Percentiles rank a stretch among this genome's conserved stretches.
Conservation (phyloP, 2,113 vertebrate genomes). For the Campylomormyrus numenius region DNA sequence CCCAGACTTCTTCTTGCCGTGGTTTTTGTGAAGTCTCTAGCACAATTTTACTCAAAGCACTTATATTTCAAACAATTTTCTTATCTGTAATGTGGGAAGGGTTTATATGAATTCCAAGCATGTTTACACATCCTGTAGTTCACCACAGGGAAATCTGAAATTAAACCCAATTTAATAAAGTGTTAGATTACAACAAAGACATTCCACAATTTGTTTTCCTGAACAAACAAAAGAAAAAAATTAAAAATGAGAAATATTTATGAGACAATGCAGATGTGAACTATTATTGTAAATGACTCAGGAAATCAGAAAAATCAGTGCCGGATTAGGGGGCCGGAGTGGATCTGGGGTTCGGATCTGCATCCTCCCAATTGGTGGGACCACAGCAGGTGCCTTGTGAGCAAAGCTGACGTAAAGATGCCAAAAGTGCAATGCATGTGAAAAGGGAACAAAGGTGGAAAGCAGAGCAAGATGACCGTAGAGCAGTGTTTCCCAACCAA, state of each 20-base stretch:
- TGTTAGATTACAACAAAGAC: not conserved
- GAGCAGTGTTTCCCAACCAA: not conserved
- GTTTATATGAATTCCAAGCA: not conserved
- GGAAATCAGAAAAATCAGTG: not conserved
- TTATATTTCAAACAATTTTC: not conserved
- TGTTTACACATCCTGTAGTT: not conserved
- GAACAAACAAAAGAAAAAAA: not conserved
- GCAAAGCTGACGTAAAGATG: not conserved
- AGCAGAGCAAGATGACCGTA: not conserved
- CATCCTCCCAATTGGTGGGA: not conserved
- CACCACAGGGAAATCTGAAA: not conserved
- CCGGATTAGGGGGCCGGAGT: not conserved
- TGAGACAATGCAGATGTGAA: not conserved
- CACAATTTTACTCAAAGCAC: not conserved
- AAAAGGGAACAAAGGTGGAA: not conserved
- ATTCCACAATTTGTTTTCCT: not conserved
- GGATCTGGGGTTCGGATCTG: not conserved
- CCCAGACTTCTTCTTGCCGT: not conserved
- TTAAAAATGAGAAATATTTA: not conserved
- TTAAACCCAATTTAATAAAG: not conserved
- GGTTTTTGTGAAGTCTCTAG: not conserved
- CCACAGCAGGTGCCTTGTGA: not conserved
- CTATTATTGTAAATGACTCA: not conserved
- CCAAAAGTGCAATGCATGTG: too few species aligned
- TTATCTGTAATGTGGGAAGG: not conserved